Percentiles rank a stretch among this genome's conserved stretches.
phyloP scores from a whole-genome alignment of 1,140 invertebrate species.

The Platyscapa corneri region DNA sequence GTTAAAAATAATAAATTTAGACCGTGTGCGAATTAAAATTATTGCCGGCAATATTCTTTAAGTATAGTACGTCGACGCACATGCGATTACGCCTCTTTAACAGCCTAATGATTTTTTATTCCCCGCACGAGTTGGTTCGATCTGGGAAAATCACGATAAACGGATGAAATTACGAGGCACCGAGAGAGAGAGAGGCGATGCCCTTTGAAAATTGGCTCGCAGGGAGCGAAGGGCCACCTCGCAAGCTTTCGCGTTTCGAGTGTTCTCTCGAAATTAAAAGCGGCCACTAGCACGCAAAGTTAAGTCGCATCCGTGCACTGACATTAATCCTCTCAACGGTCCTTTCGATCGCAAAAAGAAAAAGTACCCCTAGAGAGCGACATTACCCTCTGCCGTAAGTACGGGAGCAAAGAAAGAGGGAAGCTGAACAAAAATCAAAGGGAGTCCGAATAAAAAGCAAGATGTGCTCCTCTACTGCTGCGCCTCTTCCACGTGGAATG shows the following conservation, averaged over 20 bases:
- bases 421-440: too few species aligned
- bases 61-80: neutral
- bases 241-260: conserved; percentile 21
- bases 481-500: too few species aligned
- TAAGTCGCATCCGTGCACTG: conserved; percentile 4
- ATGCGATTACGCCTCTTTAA: neutral
- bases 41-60: too few species aligned
- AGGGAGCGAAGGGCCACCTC: neutral
- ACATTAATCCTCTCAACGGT: conserved; percentile 4
- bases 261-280: conserved; percentile 26
- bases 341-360: neutral
- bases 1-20: too few species aligned
- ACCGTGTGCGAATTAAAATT: too few species aligned
- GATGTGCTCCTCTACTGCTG: too few species aligned
- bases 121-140: neutral
- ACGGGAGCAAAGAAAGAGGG: too few species aligned
- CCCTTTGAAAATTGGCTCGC: neutral
- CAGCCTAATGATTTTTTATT: neutral
- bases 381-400: too few species aligned
- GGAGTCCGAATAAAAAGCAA: too few species aligned
- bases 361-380: neutral
- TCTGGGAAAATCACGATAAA: neutral
- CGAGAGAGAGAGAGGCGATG: neutral
- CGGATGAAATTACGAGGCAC: neutral
- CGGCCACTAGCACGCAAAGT: neutral